A percentile compares a stretch with the other conserved stretches of the same genome.
Evolutionary conservation across 2,797 vertebrate species (phyloP).

Genomic region (Ceryle rudis): DNA sequence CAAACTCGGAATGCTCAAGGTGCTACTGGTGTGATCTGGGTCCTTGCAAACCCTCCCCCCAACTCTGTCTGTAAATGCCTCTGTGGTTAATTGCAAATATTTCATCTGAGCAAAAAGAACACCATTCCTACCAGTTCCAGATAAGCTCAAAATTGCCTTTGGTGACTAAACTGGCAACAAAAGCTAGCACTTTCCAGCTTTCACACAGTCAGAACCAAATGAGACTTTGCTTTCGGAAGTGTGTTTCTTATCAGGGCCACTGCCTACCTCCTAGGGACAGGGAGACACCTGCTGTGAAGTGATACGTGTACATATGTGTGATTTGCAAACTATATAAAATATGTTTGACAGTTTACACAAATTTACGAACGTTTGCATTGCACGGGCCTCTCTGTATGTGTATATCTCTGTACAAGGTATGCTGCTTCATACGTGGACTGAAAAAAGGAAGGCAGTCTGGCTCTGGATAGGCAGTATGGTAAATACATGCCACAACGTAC

Average conservation of each 20-base stretch:
- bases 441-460: neutral
- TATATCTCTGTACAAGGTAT: too few relatives aligned
- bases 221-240: neutral
- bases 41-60: neutral
- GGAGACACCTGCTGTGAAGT: neutral
- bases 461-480: neutral
- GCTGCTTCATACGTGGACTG: neutral
- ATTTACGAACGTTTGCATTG: neutral
- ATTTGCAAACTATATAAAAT: neutral
- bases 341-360: neutral
- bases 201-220: neutral
- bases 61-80: fast-evolving
- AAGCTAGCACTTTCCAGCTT: neutral
- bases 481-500: neutral
- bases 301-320: fast-evolving
- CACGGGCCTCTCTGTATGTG: fast-evolving
- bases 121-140: neutral
- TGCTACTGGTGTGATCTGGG: too few relatives aligned
- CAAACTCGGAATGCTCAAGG: neutral
- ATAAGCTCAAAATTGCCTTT: neutral
- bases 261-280: fast-evolving
- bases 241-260: neutral
- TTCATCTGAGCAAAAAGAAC: neutral
- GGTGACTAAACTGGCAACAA: neutral
- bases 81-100: neutral